Evolutionary conservation across 1,140 invertebrate species (phyloP), one percentile per base, ranked within the genome.

Genomic region (Conopomorpha cramerella): DNA sequence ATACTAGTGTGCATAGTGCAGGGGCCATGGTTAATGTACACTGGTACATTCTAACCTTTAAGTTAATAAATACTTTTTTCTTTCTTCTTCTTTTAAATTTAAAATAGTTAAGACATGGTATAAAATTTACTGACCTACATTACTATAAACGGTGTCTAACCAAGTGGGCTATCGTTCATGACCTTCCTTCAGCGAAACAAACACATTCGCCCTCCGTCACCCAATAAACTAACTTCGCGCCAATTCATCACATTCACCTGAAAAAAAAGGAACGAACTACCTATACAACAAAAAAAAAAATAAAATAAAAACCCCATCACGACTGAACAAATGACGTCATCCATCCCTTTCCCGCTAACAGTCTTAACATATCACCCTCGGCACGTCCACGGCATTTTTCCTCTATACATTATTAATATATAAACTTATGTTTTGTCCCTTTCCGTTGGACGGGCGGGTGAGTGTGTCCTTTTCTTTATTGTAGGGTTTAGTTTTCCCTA

Each of bases 321-420:
- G 71, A 72, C 51, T 67, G 64, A 62, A 72, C 67, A 76, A 76
- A 76, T 65, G 71, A 66, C 56, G 71, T 68, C 71, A 72, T 76
- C 65, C 56, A 71, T 76, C 71, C 60, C 67, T 55, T 60, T 76
- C 71, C 55, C 33, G 58, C 70, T 74, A 74, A 72, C 70, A 66
- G 63, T 74, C 56, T 56, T 63, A 55, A 74, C 70, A 71, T 70
- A 74, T 74, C 70, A 74, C 67, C 57, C 62, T 36, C 49, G 55
- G 52, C 62, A 66, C 67, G 64, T 74, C 59, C 65, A 62, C 71
- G 56, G 53, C 62, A 72, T 76, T 76, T 76, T 71, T 72, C 67
- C 67, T 72, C 61, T 76, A 72, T 72, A 76, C 71, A 76, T 76
- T 76, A 76, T 72, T 72, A 71, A 72, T 72, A 71, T 55, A 72